A percentile compares a stretch with the other conserved stretches of the same genome.
phyloP scores from a whole-genome alignment of 1,140 invertebrate genomes.

The Musca domestica region DNA sequence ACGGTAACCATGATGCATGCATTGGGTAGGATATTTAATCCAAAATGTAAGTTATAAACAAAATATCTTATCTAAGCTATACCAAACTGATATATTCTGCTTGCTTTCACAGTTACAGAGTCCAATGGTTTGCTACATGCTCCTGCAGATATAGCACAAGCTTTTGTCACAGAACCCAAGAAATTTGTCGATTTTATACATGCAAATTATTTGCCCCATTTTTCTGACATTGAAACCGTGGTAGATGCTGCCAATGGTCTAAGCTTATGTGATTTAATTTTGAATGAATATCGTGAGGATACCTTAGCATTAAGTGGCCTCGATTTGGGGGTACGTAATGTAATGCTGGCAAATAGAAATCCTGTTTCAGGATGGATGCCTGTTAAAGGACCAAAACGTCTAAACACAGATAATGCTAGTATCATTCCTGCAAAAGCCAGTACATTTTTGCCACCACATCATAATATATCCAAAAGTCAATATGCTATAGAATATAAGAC shows the following conservation, averaged over 20 bases:
- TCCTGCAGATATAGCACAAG: slow-evolving; percentile 64
- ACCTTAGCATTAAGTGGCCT: slow-evolving; percentile 57
- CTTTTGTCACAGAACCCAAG: slow-evolving; percentile 63
- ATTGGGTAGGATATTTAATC: slow-evolving; percentile 73
- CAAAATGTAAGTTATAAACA: slow-evolving; percentile 61
- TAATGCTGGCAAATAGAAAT: slow-evolving; percentile 68
- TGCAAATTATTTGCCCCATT: slow-evolving; percentile 73
- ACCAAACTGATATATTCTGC: not conserved
- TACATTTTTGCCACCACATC: slow-evolving; percentile 31
- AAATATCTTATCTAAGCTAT: not conserved
- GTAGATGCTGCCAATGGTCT: slow-evolving; percentile 60
- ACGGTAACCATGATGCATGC: slow-evolving; percentile 69
- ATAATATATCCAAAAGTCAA: slow-evolving; percentile 24
- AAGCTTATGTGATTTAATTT: slow-evolving; percentile 63
- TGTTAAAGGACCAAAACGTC: slow-evolving; percentile 60
- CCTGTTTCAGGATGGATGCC: slow-evolving; percentile 71
- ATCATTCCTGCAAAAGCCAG: slow-evolving; percentile 30
- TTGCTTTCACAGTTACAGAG: slow-evolving; percentile 29
- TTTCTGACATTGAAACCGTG: slow-evolving; percentile 60
- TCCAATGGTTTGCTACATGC: slow-evolving; percentile 59
- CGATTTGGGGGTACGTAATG: slow-evolving; percentile 62
- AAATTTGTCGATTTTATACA: slow-evolving; percentile 67
- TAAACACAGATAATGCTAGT: slow-evolving; percentile 2
- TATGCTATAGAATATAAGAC: slow-evolving; percentile 43
- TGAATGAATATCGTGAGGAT: slow-evolving; percentile 67